Base-by-base conservation (phyloP, 2,113 vertebrate species). In the Hippocampus guttulatus region DNA sequence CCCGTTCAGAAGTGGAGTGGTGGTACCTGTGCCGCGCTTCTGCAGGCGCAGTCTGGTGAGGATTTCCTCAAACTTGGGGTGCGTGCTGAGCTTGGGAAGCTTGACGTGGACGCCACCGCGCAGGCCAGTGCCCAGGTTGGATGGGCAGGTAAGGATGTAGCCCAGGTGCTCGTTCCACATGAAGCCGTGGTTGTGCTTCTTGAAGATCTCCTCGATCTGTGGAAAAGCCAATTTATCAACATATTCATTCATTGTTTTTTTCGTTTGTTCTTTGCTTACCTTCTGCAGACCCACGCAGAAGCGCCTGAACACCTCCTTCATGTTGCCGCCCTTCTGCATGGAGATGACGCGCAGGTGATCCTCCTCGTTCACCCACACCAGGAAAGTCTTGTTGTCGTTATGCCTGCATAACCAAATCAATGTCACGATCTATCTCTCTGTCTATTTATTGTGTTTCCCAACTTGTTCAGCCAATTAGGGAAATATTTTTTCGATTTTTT, bases 331-430 rank as follows among this genome's bases (percentile, higher is more conserved):
- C 75, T 93, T 88, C 93, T 98, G 89, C 96, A 98, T 98, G 90
- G 96, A 94, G 90, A 98, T 98, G 91, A 98, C 96, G 4, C 96
- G 93, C 79, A 97, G 92, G 63, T 98, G 96, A 67, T 98, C 96
- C 81, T 98, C 96, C 89, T 98, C 96, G 2, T 98, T 98, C 86
- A 98, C 95, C 96, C 96, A 98, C 81, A 98, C 95, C 88, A 97
- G 75, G 93, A 98, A 98, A 86, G 88, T 93, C 91, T 98, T 98
- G 89, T 91, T 91, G 64, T 95, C 93, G 1, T 98, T 98, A 91
- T 98, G 96, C 95, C 95, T 96, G 40, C 0, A 60, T 27, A 30
- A 52, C 20, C 20, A 52, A n/a, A 52, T 9, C 20, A 21, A n/a
- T 12, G 7, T 52, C 51, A 52, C 20, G 2, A 52, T 21, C 47